Conservation (phyloP, 2,888 invertebrate species). For the Merodon equestris region DNA sequence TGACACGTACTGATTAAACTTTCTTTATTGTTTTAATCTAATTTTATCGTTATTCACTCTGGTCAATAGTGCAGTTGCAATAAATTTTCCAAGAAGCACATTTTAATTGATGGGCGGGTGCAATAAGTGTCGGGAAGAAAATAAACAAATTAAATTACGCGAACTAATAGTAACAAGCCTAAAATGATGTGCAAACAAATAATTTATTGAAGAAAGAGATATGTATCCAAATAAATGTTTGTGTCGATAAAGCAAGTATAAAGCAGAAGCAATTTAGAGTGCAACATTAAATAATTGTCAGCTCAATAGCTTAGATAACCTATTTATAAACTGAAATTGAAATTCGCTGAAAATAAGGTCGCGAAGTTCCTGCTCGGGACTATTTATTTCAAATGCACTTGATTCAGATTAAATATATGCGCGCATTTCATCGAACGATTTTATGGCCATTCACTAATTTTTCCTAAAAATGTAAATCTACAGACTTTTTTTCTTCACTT, state of each 20-base stretch:
- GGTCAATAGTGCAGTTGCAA: constrained; percentile 49
- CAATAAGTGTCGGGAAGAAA: constrained; percentile 52
- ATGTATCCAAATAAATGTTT: background rate
- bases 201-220: background rate
- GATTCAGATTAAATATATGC: background rate
- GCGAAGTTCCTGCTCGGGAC: constrained; percentile 35
- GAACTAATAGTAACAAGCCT: constrained; percentile 25
- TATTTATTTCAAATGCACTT: constrained; percentile 37
- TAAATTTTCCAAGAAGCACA: constrained; percentile 43
- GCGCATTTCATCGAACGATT: constrained; percentile 6
- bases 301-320: constrained; percentile 23
- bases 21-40: background rate
- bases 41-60: constrained; percentile 52
- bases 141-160: constrained; percentile 34
- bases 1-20: background rate
- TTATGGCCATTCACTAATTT: constrained; percentile 7
- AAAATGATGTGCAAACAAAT: constrained; percentile 30
- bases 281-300: no score
- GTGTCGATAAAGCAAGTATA: constrained; percentile 20
- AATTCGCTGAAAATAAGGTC: constrained; percentile 28
- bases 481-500: no score
- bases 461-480: no score
- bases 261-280: constrained; percentile 20
- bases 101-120: constrained; percentile 30
- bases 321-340: constrained; percentile 46